A percentile compares a stretch with the other conserved stretches of the same genome.
phyloP scores from a whole-genome alignment of 2,113 vertebrate species.

The Pogonocichla stellata region DNA sequence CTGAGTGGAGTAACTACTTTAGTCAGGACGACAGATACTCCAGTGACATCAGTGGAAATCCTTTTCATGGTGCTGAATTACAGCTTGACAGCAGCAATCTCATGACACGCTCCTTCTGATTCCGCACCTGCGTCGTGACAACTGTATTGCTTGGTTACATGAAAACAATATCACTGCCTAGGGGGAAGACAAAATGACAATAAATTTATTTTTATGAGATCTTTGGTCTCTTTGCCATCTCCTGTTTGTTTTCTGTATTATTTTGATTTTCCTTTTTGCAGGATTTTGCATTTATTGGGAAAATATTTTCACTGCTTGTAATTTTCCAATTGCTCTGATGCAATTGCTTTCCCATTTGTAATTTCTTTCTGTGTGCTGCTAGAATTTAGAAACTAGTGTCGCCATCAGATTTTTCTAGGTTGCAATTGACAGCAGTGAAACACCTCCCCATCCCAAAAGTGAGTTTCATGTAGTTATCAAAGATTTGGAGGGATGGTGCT shows the following conservation, averaged over 20 bases:
- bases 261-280: background rate
- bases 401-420: background rate
- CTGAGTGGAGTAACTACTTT: background rate
- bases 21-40: background rate
- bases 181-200: background rate
- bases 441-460: background rate
- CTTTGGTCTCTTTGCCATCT: background rate
- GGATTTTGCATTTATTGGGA: background rate
- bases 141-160: background rate
- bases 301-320: background rate
- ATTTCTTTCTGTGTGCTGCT: background rate
- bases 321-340: background rate
- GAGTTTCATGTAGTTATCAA: background rate
- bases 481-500: background rate
- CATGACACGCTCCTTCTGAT: background rate
- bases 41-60: conserved; percentile 12
- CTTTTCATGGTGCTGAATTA: conserved; percentile 23
- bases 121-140: background rate
- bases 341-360: background rate
- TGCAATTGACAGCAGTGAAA: background rate
- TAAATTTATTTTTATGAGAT: background rate
- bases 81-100: conserved; percentile 6
- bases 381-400: background rate
- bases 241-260: background rate
- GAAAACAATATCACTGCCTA: background rate